Evolutionary conservation across 2,113 vertebrate species (phyloP).

Genomic region (Passer montanus): DNA sequence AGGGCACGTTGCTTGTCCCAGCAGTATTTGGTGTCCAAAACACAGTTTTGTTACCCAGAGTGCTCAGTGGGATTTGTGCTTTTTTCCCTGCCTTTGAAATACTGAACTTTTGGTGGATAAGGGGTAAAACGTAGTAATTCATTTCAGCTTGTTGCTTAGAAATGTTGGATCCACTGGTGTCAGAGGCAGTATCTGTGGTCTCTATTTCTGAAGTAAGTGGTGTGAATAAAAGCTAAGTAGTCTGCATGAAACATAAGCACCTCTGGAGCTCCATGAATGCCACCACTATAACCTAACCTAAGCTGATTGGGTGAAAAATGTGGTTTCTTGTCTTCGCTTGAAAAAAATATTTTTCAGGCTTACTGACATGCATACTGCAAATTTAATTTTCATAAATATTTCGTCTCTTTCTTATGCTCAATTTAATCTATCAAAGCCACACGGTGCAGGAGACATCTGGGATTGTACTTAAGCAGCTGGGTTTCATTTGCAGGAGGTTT

Average conservation of each 20-base stretch:
- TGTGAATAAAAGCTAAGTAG: slow-evolving; percentile 4
- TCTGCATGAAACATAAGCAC: slow-evolving; percentile 14
- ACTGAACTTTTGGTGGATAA: not conserved
- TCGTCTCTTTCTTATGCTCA: slow-evolving; percentile 77
- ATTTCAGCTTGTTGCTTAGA: not conserved
- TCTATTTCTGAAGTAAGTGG: slow-evolving; percentile 4
- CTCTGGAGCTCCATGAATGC: slow-evolving; percentile 33
- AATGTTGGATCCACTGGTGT: not conserved
- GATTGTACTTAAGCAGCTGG: slow-evolving; percentile 75
- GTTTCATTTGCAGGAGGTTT: slow-evolving; percentile 74
- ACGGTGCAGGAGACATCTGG: slow-evolving; percentile 71
- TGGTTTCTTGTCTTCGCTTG: slow-evolving; percentile 52
- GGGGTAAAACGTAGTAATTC: not conserved
- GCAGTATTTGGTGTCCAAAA: not conserved
- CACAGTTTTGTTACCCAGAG: not conserved
- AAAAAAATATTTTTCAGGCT: slow-evolving; percentile 42
- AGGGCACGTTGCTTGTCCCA: not conserved
- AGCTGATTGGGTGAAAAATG: slow-evolving; percentile 43
- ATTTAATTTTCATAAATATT: slow-evolving; percentile 78
- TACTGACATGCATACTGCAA: slow-evolving; percentile 73
- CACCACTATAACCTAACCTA: slow-evolving; percentile 26
- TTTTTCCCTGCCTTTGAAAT: not conserved
- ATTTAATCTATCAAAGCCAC: slow-evolving; percentile 75
- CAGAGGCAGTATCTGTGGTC: not conserved
- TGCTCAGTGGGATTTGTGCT: not conserved